Percentiles rank a stretch among this genome's conserved stretches.
phyloP scores from a whole-genome alignment of 2,113 vertebrate species.

The Callospermophilus lateralis region DNA sequence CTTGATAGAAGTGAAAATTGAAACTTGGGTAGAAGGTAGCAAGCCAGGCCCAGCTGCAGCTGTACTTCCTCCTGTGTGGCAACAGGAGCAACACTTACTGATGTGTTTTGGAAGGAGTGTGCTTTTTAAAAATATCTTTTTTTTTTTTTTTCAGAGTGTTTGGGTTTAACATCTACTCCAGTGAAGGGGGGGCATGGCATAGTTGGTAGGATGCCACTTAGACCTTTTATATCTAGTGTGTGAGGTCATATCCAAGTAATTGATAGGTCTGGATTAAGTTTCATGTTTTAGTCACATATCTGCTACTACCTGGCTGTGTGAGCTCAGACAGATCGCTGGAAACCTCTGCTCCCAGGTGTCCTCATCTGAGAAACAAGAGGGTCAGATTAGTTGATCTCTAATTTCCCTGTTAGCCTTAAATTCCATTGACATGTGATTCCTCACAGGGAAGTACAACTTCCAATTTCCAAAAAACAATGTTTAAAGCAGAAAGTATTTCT shows the following conservation, averaged over 20 bases:
- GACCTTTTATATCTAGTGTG: not conserved
- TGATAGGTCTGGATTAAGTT: not conserved
- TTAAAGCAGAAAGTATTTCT: not conserved
- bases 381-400: not conserved
- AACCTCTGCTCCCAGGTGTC: not conserved
- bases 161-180: slow-evolving; percentile 64
- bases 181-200: slow-evolving; percentile 21
- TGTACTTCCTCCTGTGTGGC: slow-evolving; percentile 83
- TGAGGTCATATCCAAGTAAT: not conserved
- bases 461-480: not conserved
- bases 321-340: not conserved
- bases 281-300: not conserved
- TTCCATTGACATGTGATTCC: not conserved
- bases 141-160: slow-evolving; percentile 69
- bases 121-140: slow-evolving; percentile 70
- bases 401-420: not conserved
- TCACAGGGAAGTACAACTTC: not conserved
- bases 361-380: not conserved
- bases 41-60: slow-evolving; percentile 84
- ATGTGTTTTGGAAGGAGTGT: slow-evolving; percentile 83
- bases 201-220: slow-evolving; percentile 32
- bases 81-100: slow-evolving; percentile 78
- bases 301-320: not conserved
- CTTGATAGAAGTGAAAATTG: slow-evolving; percentile 89
- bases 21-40: slow-evolving; percentile 87